phyloP scores from a whole-genome alignment of 1,140 invertebrate genomes.

The Eupeodes corollae region DNA sequence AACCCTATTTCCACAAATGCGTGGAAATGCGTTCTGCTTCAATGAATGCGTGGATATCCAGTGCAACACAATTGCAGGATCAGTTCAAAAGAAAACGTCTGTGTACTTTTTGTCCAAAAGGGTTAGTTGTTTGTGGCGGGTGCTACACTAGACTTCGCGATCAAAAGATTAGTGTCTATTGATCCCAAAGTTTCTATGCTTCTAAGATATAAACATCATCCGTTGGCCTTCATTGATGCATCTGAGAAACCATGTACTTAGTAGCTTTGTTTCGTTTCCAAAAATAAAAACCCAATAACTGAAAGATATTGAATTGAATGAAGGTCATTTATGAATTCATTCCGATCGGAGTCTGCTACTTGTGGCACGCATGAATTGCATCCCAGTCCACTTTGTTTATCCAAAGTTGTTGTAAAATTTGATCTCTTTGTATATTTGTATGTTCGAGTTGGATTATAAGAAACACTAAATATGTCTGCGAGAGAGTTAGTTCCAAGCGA shows the following conservation, averaged over 20 bases:
- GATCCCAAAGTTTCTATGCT: not conserved
- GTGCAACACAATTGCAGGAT: not conserved
- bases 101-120: not conserved
- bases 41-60: slow-evolving; percentile 3
- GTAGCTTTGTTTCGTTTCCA: not conserved
- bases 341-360: not conserved
- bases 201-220: slow-evolving; percentile 5
- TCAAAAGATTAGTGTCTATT: not conserved
- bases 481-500: not conserved
- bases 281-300: not conserved
- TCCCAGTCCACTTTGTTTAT: slow-evolving; percentile 1
- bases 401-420: slow-evolving; percentile 1
- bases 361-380: not conserved
- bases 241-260: not conserved
- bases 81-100: not conserved
- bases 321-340: not conserved
- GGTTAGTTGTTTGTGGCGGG: not conserved
- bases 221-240: not conserved
- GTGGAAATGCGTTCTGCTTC: slow-evolving; percentile 14
- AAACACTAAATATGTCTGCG: not conserved
- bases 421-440: slow-evolving; percentile 1
- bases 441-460: not conserved
- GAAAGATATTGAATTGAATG: not conserved
- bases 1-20: slow-evolving; percentile 19
- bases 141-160: slow-evolving; percentile 1